phyloP scores from a whole-genome alignment of 2,888 invertebrate species.

The Hirtodrosophila trivittata region DNA sequence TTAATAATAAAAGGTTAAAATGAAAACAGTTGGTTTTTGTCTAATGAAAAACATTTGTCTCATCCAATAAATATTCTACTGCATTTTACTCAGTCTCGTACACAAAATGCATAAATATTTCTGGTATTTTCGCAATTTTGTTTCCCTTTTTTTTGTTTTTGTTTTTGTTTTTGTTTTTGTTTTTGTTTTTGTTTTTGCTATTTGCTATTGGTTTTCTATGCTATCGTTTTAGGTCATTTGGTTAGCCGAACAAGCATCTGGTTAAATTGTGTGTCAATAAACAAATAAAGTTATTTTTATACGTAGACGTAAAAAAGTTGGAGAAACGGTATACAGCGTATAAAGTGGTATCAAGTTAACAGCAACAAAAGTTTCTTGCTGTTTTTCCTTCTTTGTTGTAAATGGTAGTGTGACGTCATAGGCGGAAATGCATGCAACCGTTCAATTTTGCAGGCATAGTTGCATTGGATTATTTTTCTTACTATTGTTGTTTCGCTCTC shows the following conservation, averaged over 20 bases:
- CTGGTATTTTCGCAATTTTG: constrained; percentile 55
- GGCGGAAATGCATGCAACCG: constrained; percentile 61
- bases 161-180: constrained; percentile 13
- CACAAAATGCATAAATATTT: constrained; percentile 69
- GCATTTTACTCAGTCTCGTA: constrained; percentile 69
- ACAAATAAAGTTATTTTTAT: constrained; percentile 38
- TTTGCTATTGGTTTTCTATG: constrained; percentile 12
- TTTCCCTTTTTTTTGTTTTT: constrained; percentile 53
- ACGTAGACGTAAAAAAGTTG: constrained; percentile 35
- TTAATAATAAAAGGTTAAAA: constrained; percentile 29
- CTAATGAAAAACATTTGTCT: constrained; percentile 36
- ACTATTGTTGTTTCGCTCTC: constrained; percentile 34
- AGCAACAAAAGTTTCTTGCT: constrained; percentile 32
- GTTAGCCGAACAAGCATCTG: constrained; percentile 42
- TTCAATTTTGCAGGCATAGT: constrained; percentile 43
- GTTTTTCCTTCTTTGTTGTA: constrained; percentile 48
- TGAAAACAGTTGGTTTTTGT: constrained; percentile 35
- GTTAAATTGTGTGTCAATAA: constrained; percentile 40
- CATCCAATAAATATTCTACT: constrained; percentile 47
- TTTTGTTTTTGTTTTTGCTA: constrained; percentile 15
- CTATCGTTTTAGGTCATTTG: constrained; percentile 35
- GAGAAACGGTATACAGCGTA: constrained; percentile 41
- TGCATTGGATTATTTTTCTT: constrained; percentile 54
- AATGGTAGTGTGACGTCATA: constrained; percentile 71
- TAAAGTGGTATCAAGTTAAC: constrained; percentile 65